phyloP scores from a whole-genome alignment of 2,113 vertebrate species.

The Columbina picui region DNA sequence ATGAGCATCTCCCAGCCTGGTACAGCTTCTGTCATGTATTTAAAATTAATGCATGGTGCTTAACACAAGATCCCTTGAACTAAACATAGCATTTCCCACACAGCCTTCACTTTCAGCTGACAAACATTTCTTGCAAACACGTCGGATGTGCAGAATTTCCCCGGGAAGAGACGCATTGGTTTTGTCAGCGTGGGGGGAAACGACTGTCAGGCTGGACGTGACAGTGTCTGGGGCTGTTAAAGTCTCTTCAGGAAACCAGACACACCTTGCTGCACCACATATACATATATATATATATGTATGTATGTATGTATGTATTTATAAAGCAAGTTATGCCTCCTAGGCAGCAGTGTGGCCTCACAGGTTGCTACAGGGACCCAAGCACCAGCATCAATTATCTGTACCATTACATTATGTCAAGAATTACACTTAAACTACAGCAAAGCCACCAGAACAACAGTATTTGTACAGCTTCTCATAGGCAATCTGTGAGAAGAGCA shows the following conservation, averaged over 20 bases:
- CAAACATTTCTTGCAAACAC: neutral
- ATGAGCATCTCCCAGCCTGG: neutral
- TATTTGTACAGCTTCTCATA: neutral
- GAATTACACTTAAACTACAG: neutral
- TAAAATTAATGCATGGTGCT: neutral
- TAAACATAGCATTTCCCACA: accelerated
- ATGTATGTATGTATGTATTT: accelerated
- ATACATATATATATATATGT: accelerated
- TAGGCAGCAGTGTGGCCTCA: neutral
- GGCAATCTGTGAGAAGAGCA: accelerated
- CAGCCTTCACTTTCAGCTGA: neutral
- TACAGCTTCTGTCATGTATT: neutral
- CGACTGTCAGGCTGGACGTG: accelerated
- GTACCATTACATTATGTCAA: accelerated
- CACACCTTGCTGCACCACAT: neutral
- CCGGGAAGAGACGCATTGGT: neutral
- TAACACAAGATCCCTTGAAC: neutral
- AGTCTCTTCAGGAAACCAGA: neutral
- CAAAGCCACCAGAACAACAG: accelerated
- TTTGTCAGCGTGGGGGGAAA: neutral
- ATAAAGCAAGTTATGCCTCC: neutral
- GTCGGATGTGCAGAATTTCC: neutral
- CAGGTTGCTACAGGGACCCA: neutral
- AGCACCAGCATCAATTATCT: neutral
- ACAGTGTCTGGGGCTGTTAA: neutral